These are phyloP conservation scores for Bombyx mandarina DNA, from an alignment of 1,140 invertebrate genomes.

Conservation along the genomic window DNA sequence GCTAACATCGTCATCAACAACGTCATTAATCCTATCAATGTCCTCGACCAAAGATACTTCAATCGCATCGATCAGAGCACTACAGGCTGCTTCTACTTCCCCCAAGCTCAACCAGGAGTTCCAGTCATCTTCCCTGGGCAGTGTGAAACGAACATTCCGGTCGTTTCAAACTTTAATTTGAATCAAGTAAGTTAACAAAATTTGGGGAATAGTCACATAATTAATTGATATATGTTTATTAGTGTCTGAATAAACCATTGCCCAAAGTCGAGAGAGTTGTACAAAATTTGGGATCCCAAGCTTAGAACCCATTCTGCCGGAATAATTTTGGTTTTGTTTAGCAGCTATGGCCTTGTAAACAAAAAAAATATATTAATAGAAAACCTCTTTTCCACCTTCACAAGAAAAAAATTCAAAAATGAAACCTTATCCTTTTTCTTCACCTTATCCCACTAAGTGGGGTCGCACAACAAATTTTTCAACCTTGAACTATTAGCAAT, in stretches of 20 bases:
- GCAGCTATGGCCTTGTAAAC: too few species aligned
- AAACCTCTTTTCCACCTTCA: too few species aligned
- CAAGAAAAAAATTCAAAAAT: too few species aligned
- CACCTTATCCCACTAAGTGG: neutral
- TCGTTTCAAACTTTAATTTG: slow-evolving; percentile 34
- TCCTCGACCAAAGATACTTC: slow-evolving; percentile 37
- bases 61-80: slow-evolving; percentile 23
- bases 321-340: too few species aligned
- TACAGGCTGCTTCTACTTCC: slow-evolving; percentile 48
- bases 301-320: too few species aligned
- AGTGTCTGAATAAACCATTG: neutral
- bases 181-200: slow-evolving; percentile 16
- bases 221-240: neutral
- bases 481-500: too few species aligned
- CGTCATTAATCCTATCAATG: slow-evolving; percentile 22
- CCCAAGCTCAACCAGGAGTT: slow-evolving; percentile 30
- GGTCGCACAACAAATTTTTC: neutral
- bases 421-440: neutral
- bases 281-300: too few species aligned
- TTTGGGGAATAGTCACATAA: too few species aligned
- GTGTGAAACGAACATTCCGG: slow-evolving; percentile 34
- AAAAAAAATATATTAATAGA: too few species aligned
- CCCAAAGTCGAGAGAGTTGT: too few species aligned
- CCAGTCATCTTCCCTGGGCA: slow-evolving; percentile 46
- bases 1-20: slow-evolving; percentile 28